These are phyloP conservation scores for Agapornis canus DNA, from an alignment of 2,797 vertebrate genomes.

Conservation along the genomic window DNA sequence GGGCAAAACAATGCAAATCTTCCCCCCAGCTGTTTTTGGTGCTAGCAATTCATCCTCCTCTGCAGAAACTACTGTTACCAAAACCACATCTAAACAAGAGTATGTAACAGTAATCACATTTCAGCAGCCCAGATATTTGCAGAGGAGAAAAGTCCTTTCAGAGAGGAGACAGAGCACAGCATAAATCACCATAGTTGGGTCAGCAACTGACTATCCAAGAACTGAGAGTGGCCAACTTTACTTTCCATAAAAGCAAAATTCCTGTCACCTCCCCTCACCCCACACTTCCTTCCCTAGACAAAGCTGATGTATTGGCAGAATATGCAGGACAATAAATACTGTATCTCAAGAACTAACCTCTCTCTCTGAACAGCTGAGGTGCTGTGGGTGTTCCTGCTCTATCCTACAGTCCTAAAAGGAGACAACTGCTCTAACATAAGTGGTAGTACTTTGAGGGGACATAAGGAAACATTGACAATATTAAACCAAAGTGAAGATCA, in stretches of 20 bases:
- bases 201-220: rapidly evolving
- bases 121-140: not conserved
- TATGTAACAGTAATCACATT: not conserved
- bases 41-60: not conserved
- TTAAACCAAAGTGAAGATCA: not conserved
- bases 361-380: not conserved
- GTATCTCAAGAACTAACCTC: not conserved
- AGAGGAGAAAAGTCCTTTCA: not conserved
- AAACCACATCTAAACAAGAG: not conserved
- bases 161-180: not conserved
- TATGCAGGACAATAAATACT: not conserved
- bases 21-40: not conserved
- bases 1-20: not conserved
- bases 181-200: rapidly evolving
- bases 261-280: not conserved
- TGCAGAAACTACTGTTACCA: not conserved
- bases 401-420: not conserved
- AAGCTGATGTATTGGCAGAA: not conserved
- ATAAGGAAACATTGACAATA: not conserved
- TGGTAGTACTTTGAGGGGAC: not conserved
- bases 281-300: not conserved
- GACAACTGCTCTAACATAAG: rapidly evolving
- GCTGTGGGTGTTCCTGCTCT: not conserved
- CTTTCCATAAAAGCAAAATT: rapidly evolving
- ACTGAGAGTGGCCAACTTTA: not conserved